These are phyloP conservation scores for Probaryconus sp. DNA, from an alignment of 1,140 invertebrate genomes.

Conservation along the genomic window DNA sequence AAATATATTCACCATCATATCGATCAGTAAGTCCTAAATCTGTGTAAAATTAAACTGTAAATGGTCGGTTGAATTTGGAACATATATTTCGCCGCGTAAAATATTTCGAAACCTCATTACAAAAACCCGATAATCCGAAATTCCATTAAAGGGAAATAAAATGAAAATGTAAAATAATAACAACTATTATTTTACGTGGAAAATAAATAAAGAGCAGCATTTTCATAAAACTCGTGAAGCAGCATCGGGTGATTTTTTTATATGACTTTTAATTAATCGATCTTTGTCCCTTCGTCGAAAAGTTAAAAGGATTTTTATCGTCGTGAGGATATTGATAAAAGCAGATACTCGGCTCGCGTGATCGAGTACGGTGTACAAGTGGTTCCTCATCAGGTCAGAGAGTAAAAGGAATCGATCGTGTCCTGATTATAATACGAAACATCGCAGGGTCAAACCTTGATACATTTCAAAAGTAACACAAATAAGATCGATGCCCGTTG, in stretches of 20 bases:
- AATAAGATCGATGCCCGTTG: slow-evolving; percentile 45
- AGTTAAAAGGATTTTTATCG: slow-evolving; percentile 54
- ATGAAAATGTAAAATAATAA: not conserved
- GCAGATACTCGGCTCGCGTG: slow-evolving; percentile 54
- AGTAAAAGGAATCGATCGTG: slow-evolving; percentile 56
- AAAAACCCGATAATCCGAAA: too few species aligned
- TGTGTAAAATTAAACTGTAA: too few species aligned
- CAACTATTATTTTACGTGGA: too few species aligned
- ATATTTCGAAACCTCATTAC: too few species aligned
- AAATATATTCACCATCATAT: too few species aligned
- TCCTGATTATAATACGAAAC: slow-evolving; percentile 56
- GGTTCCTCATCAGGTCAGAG: slow-evolving; percentile 53
- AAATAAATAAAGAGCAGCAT: not conserved
- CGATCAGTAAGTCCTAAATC: too few species aligned
- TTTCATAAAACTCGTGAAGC: not conserved
- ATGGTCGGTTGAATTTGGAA: too few species aligned
- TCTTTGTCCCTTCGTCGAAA: slow-evolving; percentile 36
- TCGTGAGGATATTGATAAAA: slow-evolving; percentile 56
- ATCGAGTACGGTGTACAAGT: slow-evolving; percentile 47
- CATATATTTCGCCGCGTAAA: too few species aligned
- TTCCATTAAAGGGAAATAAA: not conserved
- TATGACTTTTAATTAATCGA: slow-evolving; percentile 45
- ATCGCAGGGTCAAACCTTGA: slow-evolving; percentile 55
- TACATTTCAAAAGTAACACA: slow-evolving; percentile 50
- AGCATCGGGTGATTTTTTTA: slow-evolving; percentile 1